Conservation (phyloP, 2,888 invertebrate genomes). For the Prenolepis imparis region DNA sequence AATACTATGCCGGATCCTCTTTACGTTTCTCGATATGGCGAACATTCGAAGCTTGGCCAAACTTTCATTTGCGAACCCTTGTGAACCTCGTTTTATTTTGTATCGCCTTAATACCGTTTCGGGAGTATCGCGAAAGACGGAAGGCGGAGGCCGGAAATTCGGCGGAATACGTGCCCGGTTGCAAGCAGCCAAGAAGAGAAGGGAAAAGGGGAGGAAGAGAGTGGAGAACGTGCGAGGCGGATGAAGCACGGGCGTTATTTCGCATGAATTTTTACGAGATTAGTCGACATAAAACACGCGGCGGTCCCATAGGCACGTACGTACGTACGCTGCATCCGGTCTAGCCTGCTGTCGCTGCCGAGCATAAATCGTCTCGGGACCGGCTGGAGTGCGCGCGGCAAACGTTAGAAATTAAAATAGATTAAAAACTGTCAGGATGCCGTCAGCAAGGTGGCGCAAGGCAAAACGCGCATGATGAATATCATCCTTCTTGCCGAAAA, state of each 20-base stretch:
- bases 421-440: constrained; percentile 75
- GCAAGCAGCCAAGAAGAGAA: background rate
- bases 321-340: constrained; percentile 69
- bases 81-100: constrained; percentile 9
- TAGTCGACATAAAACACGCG: constrained; percentile 81
- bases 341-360: constrained; percentile 49
- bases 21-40: background rate
- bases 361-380: constrained; percentile 77
- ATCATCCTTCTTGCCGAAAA: constrained; percentile 23
- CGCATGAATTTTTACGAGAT: constrained; percentile 84
- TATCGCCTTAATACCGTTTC: constrained; percentile 28
- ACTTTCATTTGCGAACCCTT: background rate
- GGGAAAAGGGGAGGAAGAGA: background rate
- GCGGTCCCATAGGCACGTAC: constrained; percentile 80
- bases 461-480: constrained; percentile 30
- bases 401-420: constrained; percentile 82
- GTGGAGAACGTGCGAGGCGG: constrained; percentile 56
- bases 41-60: background rate
- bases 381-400: constrained; percentile 54
- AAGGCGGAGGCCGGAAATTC: constrained; percentile 49
- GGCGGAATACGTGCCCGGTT: constrained; percentile 66
- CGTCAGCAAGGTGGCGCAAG: constrained; percentile 43
- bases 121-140: constrained; percentile 41
- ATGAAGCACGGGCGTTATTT: constrained; percentile 81
- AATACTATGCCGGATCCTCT: no score